phyloP scores from a whole-genome alignment of 2,888 invertebrate genomes.

The Scrobipalpa atriplicella region DNA sequence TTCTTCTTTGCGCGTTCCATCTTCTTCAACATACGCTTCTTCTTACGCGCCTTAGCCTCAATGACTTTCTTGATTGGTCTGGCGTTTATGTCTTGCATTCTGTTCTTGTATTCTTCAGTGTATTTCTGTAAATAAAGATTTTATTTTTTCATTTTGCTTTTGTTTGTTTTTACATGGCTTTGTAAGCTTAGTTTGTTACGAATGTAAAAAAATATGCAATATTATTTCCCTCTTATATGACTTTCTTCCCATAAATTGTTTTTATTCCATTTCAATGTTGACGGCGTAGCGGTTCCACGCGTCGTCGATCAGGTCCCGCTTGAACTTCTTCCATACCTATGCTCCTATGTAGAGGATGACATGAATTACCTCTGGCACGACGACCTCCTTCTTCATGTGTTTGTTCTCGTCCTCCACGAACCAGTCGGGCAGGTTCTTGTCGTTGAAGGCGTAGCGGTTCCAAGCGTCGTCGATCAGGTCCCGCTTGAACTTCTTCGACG shows the following conservation, averaged over 20 bases:
- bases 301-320: slow-evolving; percentile 94
- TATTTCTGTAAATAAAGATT: slow-evolving; percentile 82
- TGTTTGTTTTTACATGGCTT: too few species aligned
- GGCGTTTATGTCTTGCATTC: slow-evolving; percentile 93
- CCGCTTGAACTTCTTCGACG: slow-evolving; percentile 94
- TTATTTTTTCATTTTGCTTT: too few species aligned
- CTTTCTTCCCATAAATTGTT: too few species aligned
- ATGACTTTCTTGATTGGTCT: slow-evolving; percentile 98
- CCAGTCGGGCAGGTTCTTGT: slow-evolving; percentile 97
- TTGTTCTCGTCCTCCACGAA: slow-evolving; percentile 96
- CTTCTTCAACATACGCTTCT: slow-evolving; percentile 92
- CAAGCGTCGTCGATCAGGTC: slow-evolving; percentile 96
- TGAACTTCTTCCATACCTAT: slow-evolving; percentile 86
- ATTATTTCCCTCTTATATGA: too few species aligned
- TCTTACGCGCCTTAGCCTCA: slow-evolving; percentile 99
- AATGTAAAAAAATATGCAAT: too few species aligned
- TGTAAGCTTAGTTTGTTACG: too few species aligned
- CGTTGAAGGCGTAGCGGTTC: slow-evolving; percentile 97
- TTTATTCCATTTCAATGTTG: too few species aligned
- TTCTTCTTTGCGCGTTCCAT: slow-evolving; percentile 97
- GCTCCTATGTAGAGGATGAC: neutral
- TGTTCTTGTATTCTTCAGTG: slow-evolving; percentile 92
- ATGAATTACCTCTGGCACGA: slow-evolving; percentile 89
- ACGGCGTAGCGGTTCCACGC: slow-evolving; percentile 97
- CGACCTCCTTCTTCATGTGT: slow-evolving; percentile 92